Percentiles rank a stretch among this genome's conserved stretches.
These are phyloP conservation scores for Pemphredon lugubris DNA, from an alignment of 2,888 invertebrate genomes.

Conservation along the genomic window DNA sequence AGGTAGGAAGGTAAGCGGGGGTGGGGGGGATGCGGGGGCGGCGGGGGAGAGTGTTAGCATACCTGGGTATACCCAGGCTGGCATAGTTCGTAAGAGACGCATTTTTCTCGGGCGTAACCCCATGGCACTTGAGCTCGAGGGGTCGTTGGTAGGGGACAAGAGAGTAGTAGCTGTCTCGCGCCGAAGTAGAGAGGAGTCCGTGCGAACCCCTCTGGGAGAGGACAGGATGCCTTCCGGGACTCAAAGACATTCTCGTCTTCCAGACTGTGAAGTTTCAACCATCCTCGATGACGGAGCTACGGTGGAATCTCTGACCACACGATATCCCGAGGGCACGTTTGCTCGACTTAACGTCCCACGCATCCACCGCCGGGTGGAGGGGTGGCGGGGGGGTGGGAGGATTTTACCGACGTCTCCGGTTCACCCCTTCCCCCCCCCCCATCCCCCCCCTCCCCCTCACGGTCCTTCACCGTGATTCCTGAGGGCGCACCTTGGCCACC, in stretches of 20 bases:
- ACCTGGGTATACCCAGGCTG: slow-evolving; percentile 56
- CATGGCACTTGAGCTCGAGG: slow-evolving; percentile 54
- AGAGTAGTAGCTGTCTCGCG: slow-evolving; percentile 26
- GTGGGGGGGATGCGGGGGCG: slow-evolving; percentile 8
- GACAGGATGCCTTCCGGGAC: slow-evolving; percentile 74
- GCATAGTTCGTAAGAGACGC: slow-evolving; percentile 69
- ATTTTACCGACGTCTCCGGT: slow-evolving; percentile 11
- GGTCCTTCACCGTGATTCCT: neutral
- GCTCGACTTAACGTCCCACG: slow-evolving; percentile 73
- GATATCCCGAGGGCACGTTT: slow-evolving; percentile 72
- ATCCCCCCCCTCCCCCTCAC: neutral
- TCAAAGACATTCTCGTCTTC: slow-evolving; percentile 81
- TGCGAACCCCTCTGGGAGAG: slow-evolving; percentile 45
- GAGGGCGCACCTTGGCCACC: neutral
- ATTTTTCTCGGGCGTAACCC: slow-evolving; percentile 68
- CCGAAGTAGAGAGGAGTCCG: slow-evolving; percentile 32
- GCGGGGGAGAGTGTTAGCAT: slow-evolving; percentile 53
- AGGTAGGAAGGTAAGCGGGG: too few species aligned
- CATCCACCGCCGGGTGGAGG: too few species aligned
- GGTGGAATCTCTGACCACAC: slow-evolving; percentile 79
- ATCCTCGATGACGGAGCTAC: slow-evolving; percentile 66
- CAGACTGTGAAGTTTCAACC: slow-evolving; percentile 75
- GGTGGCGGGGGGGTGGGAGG: too few species aligned
- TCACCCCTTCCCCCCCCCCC: slow-evolving; percentile 4
- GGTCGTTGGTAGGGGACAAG: slow-evolving; percentile 46